Evolutionary conservation across 2,797 vertebrate genomes (phyloP).

Genomic region (Gadopsis marmoratus): DNA sequence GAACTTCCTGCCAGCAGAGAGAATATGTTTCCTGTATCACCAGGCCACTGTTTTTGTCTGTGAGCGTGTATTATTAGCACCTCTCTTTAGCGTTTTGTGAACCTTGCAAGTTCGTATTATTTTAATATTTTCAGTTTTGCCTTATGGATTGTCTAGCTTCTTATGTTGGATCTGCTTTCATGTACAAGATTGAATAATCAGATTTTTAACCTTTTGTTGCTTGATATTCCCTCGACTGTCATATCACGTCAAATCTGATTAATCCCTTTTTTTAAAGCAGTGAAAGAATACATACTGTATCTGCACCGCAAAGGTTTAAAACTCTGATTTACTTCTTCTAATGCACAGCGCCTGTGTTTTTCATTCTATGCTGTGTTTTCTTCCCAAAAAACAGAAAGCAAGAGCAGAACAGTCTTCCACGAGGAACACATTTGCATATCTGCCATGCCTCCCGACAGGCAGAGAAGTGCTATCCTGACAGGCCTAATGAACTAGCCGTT

Average conservation of each 20-base stretch:
- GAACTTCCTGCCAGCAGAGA: slow-evolving; percentile 78
- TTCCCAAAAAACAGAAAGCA: slow-evolving; percentile 37
- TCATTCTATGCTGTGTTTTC: slow-evolving; percentile 28
- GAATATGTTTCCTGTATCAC: slow-evolving; percentile 80
- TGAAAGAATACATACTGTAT: background rate
- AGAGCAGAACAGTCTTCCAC: slow-evolving; percentile 55
- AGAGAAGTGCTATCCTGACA: slow-evolving; percentile 79
- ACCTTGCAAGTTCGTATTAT: background rate
- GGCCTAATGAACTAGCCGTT: slow-evolving; percentile 83
- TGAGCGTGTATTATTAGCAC: slow-evolving; percentile 23
- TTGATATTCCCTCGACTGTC: background rate
- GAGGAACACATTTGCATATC: slow-evolving; percentile 79
- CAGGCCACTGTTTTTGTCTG: slow-evolving; percentile 42
- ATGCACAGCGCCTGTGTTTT: slow-evolving; percentile 30
- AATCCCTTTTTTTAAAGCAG: background rate
- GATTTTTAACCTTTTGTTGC: slow-evolving; percentile 24
- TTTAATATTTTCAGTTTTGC: background rate
- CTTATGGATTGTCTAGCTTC: background rate
- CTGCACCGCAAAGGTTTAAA: background rate
- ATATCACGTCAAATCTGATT: background rate
- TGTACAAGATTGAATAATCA: background rate
- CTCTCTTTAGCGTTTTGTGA: slow-evolving; percentile 6
- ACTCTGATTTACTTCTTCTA: slow-evolving; percentile 3
- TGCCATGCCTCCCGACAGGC: slow-evolving; percentile 73
- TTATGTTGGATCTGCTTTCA: background rate